Conservation (phyloP, 1,140 invertebrate genomes). For the Medauroidea extradentata region DNA sequence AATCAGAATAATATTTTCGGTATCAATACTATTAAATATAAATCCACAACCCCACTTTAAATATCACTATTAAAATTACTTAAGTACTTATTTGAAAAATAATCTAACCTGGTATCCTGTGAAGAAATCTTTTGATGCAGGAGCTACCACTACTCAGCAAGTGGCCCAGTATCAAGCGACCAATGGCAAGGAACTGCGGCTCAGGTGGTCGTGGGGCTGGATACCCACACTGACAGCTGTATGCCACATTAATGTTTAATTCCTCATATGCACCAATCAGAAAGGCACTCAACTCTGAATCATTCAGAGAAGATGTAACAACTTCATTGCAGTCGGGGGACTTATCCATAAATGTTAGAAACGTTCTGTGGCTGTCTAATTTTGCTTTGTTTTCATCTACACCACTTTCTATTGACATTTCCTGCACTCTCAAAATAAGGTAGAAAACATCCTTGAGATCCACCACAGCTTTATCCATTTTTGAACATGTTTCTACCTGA, state of each 20-base stretch:
- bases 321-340: constrained; percentile 2
- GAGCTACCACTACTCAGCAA: no score
- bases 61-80: no score
- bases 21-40: no score
- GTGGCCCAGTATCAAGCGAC: constrained; percentile 9
- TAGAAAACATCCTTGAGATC: constrained; percentile 25
- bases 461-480: constrained; percentile 23
- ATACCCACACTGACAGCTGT: constrained; percentile 18
- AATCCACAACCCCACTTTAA: no score
- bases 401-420: constrained; percentile 18
- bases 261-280: constrained; percentile 3
- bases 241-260: neutral
- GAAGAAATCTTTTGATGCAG: no score
- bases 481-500: constrained; percentile 28
- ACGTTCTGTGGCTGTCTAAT: constrained; percentile 22
- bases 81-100: no score
- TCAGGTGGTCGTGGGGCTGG: constrained; percentile 3
- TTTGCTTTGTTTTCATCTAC: constrained; percentile 4
- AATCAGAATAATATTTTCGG: no score
- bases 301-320: neutral
- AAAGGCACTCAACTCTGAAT: neutral
- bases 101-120: no score
- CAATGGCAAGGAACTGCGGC: neutral
- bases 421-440: constrained; percentile 26
- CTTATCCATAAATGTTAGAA: constrained; percentile 27